Conservation (phyloP, 1,140 invertebrate genomes). For the Drosophila carrolli region DNA sequence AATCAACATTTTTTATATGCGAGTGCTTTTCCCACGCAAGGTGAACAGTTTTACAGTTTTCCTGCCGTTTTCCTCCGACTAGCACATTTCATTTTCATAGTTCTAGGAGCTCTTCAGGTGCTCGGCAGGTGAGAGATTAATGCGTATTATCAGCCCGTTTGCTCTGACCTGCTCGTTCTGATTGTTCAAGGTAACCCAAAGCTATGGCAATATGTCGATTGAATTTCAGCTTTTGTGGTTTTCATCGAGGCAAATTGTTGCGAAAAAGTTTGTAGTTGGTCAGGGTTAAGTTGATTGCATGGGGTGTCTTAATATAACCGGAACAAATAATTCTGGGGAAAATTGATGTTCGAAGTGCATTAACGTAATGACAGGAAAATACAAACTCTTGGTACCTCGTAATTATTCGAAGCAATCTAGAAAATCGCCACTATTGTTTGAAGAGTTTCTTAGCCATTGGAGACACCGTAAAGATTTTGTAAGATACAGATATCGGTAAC, state of each 20-base stretch:
- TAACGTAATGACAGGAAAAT: conserved; percentile 12
- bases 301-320: conserved; percentile 3
- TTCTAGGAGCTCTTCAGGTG: conserved; percentile 7
- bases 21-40: conserved; percentile 23
- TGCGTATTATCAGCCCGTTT: conserved; percentile 34
- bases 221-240: conserved; percentile 44
- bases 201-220: conserved; percentile 42
- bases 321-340: conserved; percentile 10
- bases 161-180: conserved; percentile 18
- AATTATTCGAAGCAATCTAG: too few species aligned
- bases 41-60: conserved; percentile 42
- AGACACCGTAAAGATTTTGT: too few species aligned
- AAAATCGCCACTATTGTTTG: background rate
- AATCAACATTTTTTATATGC: conserved; percentile 39
- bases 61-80: background rate
- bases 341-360: conserved; percentile 10
- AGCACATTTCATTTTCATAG: conserved; percentile 35
- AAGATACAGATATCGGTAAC: too few species aligned
- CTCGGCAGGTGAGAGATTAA: conserved; percentile 45
- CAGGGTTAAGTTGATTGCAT: conserved; percentile 30
- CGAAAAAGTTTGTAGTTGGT: conserved; percentile 27
- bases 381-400: background rate
- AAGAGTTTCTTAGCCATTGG: too few species aligned
- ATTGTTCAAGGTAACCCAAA: conserved; percentile 41
- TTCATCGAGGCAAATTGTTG: conserved; percentile 28